Evolutionary conservation across 1,140 invertebrate species (phyloP).

Genomic region (Drosophila sturtevanti): DNA sequence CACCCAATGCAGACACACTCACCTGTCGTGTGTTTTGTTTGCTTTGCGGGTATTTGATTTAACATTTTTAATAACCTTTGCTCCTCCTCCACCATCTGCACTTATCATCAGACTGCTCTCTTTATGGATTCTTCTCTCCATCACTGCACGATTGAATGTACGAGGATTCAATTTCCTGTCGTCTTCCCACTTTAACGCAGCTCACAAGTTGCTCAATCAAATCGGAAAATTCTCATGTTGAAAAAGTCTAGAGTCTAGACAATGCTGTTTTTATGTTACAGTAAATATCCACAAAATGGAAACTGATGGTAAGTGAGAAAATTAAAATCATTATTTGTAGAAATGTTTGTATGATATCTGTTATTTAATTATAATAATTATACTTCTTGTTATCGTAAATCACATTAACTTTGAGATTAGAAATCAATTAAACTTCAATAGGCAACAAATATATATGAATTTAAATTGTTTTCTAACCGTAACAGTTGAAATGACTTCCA

Average conservation of each 20-base stretch:
- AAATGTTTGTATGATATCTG: too few relatives aligned
- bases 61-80: constrained; percentile 47
- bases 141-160: background rate
- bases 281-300: background rate
- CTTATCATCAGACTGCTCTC: background rate
- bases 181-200: background rate
- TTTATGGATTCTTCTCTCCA: background rate
- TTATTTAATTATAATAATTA: too few relatives aligned
- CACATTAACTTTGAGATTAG: too few relatives aligned
- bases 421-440: too few relatives aligned
- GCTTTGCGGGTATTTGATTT: constrained; percentile 47
- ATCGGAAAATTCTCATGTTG: background rate
- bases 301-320: too few relatives aligned
- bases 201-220: constrained; percentile 5
- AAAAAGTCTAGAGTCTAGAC: background rate
- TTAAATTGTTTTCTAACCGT: too few relatives aligned
- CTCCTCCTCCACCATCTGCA: background rate
- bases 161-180: constrained; percentile 37
- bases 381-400: too few relatives aligned
- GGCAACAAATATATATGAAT: too few relatives aligned
- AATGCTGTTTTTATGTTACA: background rate
- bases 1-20: background rate
- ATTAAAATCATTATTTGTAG: too few relatives aligned
- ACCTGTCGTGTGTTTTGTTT: constrained; percentile 22
- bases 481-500: too few relatives aligned